Evolutionary conservation across 1,140 invertebrate genomes (phyloP).

Genomic region (Cotesia chilonis): DNA sequence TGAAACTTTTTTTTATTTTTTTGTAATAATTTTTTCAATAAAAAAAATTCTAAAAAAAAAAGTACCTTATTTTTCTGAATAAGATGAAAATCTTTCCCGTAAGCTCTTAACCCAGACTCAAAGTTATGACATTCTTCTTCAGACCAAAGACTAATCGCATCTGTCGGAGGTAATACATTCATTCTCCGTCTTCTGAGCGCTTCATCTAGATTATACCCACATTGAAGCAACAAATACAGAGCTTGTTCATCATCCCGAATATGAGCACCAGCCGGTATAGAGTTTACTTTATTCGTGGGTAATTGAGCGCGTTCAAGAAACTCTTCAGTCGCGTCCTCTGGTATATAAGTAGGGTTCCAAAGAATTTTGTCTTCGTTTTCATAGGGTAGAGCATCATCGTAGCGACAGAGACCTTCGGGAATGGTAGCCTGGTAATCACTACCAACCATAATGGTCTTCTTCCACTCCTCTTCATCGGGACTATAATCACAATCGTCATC

Average conservation of each 20-base stretch:
- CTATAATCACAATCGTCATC: conserved; percentile 80
- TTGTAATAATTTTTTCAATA: too few species aligned
- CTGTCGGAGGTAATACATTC: conserved; percentile 76
- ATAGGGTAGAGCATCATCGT: conserved; percentile 92
- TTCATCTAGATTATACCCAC: conserved; percentile 94
- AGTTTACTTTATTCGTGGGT: conserved; percentile 68
- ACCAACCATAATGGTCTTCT: conserved; percentile 95
- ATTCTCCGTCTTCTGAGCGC: conserved; percentile 85
- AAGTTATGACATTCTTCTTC: conserved; percentile 98
- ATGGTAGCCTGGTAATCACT: conserved; percentile 93
- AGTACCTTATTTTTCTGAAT: conserved; percentile 92
- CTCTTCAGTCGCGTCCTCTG: conserved; percentile 79
- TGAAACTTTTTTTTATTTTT: too few species aligned
- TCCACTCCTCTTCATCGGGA: conserved; percentile 80
- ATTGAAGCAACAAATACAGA: conserved; percentile 89
- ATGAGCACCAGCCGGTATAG: conserved; percentile 79
- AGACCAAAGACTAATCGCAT: conserved; percentile 90
- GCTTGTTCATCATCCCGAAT: conserved; percentile 95
- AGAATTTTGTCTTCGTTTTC: conserved; percentile 96
- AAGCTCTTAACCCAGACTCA: conserved; percentile 90
- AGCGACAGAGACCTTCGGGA: conserved; percentile 88
- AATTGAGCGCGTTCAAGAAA: conserved; percentile 80
- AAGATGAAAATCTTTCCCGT: conserved; percentile 95
- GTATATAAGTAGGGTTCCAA: conserved; percentile 86
- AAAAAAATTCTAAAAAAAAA: too few species aligned